Conservation (phyloP, 2,113 vertebrate genomes). For the Bubalus kerabau region DNA sequence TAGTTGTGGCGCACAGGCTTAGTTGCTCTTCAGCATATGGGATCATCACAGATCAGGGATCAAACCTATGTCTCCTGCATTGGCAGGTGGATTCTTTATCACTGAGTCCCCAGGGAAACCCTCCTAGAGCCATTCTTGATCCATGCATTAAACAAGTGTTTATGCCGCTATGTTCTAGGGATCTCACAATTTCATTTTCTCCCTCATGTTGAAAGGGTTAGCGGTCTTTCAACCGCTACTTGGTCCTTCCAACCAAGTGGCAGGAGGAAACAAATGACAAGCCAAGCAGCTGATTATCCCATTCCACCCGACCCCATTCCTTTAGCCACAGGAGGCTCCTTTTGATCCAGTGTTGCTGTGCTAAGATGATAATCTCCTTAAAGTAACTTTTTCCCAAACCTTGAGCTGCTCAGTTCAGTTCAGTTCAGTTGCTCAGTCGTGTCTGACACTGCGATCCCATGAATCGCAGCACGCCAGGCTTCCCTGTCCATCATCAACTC, state of each 20-base stretch:
- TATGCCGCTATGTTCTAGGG: neutral
- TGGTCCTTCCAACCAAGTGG: neutral
- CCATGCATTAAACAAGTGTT: neutral
- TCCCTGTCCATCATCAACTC: no score
- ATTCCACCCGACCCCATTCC: neutral
- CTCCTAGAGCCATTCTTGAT: neutral
- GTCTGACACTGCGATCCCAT: fast-evolving
- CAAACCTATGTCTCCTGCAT: neutral
- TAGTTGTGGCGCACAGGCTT: neutral
- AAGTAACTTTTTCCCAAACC: neutral
- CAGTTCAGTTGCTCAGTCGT: no score
- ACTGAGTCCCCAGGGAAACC: neutral
- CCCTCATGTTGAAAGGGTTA: neutral
- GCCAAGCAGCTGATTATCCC: neutral
- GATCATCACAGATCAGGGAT: neutral
- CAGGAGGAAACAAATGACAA: neutral
- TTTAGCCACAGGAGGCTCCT: neutral
- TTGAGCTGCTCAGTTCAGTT: neutral
- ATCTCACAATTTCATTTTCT: neutral
- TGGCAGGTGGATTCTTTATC: neutral
- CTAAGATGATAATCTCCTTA: neutral
- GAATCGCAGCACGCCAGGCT: no score
- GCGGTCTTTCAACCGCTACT: neutral
- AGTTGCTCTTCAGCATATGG: neutral
- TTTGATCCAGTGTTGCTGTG: neutral